Base-by-base conservation (phyloP, 2,888 invertebrate species). In the Epirrhoe alternata region DNA sequence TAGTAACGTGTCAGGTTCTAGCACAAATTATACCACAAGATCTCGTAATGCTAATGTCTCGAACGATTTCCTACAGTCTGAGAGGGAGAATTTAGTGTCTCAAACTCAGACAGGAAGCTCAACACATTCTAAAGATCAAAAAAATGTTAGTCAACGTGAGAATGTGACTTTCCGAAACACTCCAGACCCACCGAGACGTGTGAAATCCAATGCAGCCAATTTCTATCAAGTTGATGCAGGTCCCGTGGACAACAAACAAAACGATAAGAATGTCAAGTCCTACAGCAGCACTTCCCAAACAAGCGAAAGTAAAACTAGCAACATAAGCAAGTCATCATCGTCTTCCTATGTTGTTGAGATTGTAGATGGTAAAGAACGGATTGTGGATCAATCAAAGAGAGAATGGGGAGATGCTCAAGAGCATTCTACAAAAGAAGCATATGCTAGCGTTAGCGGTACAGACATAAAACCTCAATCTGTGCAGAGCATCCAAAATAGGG, bases 271-370 rank as follows among this genome's bases (percentile, higher is more conserved):
- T 75, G 66, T 75, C 0, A 86, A 88, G 58, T 82, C 84, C 61
- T 90, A 79, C 64, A 87, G 79, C 51, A 90, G 81, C 79, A 94
- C 85, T 57, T 94, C 82, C 72, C 86, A 91, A 69, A 82, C 89
- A 30, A 94, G 90, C 69, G 94, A 95, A 75, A 87, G 94, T 75
- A 93, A 93, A 79, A 94, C 91, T 73, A 93, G 94, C 67, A 94
- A 93, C 64, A 86, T 93, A 5, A 90, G 93, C 56, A 95, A 95
- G 81, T 95, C 94, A 38, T 94, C 95, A 45, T 94, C 95, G 1
- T 94, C 94, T 16, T 95, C 95, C 14, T 95, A 96, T 77, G 94
- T 94, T 35, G 94, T 95, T 54, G 95, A 96, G 86, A 94, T 95
- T 71, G 94, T 95, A 24, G 95, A 95, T 77, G 95, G 95, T 1